phyloP scores from a whole-genome alignment of 2,888 invertebrate genomes.

The Scaptomyza caliginosa region DNA sequence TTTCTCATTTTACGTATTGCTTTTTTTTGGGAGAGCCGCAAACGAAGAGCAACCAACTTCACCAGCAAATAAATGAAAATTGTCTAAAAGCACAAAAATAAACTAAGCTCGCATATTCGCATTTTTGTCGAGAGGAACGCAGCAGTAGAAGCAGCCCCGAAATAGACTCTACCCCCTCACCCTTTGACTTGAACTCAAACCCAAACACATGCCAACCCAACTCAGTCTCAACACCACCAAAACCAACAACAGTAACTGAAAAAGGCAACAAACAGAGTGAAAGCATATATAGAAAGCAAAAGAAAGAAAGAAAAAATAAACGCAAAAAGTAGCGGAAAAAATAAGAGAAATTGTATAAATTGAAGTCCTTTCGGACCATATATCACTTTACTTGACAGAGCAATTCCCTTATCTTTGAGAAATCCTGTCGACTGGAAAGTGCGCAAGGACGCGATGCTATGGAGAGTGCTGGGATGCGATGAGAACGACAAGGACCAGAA shows the following conservation, averaged over 20 bases:
- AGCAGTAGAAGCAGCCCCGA: slow-evolving; percentile 51
- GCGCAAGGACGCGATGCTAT: slow-evolving; percentile 71
- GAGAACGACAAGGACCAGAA: slow-evolving; percentile 51
- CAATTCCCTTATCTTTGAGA: slow-evolving; percentile 87
- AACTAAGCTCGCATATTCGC: slow-evolving; percentile 82
- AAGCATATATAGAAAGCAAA: neutral
- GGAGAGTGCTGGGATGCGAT: slow-evolving; percentile 16
- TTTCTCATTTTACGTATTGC: slow-evolving; percentile 77
- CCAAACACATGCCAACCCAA: slow-evolving; percentile 27
- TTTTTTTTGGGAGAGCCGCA: slow-evolving; percentile 54
- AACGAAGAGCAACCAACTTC: slow-evolving; percentile 23
- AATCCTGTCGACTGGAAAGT: slow-evolving; percentile 84
- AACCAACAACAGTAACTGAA: slow-evolving; percentile 43
- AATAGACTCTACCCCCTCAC: slow-evolving; percentile 16
- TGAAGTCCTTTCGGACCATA: slow-evolving; percentile 87
- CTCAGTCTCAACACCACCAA: slow-evolving; percentile 49
- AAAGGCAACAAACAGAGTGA: slow-evolving; percentile 61
- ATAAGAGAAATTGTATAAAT: slow-evolving; percentile 83
- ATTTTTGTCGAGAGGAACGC: slow-evolving; percentile 76
- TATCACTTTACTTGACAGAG: slow-evolving; percentile 88
- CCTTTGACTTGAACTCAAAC: slow-evolving; percentile 21
- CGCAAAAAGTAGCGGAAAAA: slow-evolving; percentile 80
- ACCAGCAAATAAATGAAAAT: slow-evolving; percentile 77
- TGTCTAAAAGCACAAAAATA: slow-evolving; percentile 78
- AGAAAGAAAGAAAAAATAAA: slow-evolving; percentile 52